Base-by-base conservation (phyloP, 2,888 invertebrate genomes). In the Nezara viridula region DNA sequence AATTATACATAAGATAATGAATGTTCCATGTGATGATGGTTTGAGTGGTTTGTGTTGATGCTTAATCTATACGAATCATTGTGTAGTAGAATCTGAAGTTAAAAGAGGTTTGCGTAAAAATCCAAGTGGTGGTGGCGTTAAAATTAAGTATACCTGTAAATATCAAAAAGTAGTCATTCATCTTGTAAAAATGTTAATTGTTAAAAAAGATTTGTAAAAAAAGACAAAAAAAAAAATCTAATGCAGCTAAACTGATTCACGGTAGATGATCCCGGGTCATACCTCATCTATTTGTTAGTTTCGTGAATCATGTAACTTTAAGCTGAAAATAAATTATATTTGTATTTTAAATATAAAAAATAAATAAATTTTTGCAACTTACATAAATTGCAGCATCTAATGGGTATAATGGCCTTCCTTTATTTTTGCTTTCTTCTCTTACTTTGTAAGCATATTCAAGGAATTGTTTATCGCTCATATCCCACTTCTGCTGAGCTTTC, bases 391-490 rank as follows among this genome's bases (percentile, higher is more conserved):
- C 90, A 44, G 88, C 90, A 19, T 91, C 90, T 49, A 91, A 88
- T 6, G 91, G 91, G 21, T 90, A 89, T 52, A 91, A 86, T 27
- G 94, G 93, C 16, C 95, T 92, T 9, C 92, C 93, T 89, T 92
- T 92, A 0, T 91, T 91, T 86, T 92, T 92, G 9, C 94, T 94
- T 91, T 94, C 93, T 49, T 93, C 92, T 52, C 94, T 89, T 81
- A 95, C 93, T 90, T 92, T 92, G 66, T 92, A 92, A 4, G 94
- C 95, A 92, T 94, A 94, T 21, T 93, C 92, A 88, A 95, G 93
- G 92, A 95, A 93, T 91, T 93, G 93, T 91, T 93, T 93, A 92
- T 95, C 95, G 0, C 93, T 94, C 2, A 94, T 92, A 86, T 93
- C 91, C 91, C 93, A 93, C 90, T 91, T 91, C 91, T 93, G 92